Evolutionary conservation across 2,797 vertebrate genomes (phyloP), one percentile per base, ranked within the genome.

Genomic region (Dromococcyx pavoninus): DNA sequence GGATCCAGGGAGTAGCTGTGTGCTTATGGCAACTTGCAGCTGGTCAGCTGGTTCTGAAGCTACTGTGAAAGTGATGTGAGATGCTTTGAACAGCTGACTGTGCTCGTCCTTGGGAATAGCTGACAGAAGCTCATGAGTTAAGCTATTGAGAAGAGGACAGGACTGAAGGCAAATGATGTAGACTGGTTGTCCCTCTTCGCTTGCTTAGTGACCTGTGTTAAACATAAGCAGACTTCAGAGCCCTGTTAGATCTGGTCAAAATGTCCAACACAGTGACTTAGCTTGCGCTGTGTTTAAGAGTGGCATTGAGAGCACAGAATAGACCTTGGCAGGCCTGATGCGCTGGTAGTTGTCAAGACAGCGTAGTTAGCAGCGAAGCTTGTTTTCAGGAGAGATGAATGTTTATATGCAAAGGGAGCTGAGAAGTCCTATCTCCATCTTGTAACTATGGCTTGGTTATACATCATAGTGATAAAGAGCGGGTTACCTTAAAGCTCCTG

Each of bases 111-210:
- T 69, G 83, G 22, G 41, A 66, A 35, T 0, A 28, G 57, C 57
- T 71, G 8, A 12, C 39, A 53, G 17, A 46, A 32, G 9, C 24
- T 74, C 1, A 1, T 33, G 22, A 22, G 14, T 61, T 7, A 37
- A 39, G 44, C 60, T 64, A 13, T 24, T 35, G 15, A 35, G 23
- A 50, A 46, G 46, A 76, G n/a, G n/a, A 41, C 39, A 41, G 35
- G 56, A 28, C 62, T 85, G 57, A 77, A 94, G 83, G 86, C 83
- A 95, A 54, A 85, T 46, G 32, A 81, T n/a, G 66, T 57, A 27
- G 70, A 25, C 70, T 94, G 58, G 43, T 58, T 86, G 27, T 76
- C 13, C 24, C 7, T 57, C 19, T 51, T 72, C 5, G 30, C 10
- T 64, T 80, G 54, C 67, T 91, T 12, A 1, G 6, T 32, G 35